A percentile compares a stretch with the other conserved stretches of the same genome.
These are phyloP conservation scores for Gisinianus flammeolus DNA, from an alignment of 2,888 invertebrate genomes.

Conservation along the genomic window DNA sequence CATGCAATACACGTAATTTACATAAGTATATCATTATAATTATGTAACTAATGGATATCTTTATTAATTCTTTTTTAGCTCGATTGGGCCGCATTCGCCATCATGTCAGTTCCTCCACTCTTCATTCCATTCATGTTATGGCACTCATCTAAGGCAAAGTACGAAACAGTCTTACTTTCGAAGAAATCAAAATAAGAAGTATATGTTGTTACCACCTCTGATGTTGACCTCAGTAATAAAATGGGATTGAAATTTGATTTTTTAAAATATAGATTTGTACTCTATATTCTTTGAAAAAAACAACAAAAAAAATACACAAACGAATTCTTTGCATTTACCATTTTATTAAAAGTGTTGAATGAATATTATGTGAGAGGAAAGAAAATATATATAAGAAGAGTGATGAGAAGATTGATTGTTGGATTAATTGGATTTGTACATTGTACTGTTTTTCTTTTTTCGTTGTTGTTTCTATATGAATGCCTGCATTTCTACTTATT, in stretches of 20 bases:
- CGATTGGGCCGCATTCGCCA: slow-evolving; percentile 95
- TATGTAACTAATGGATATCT: no score
- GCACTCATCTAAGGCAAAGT: slow-evolving; percentile 94
- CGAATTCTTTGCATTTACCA: slow-evolving; percentile 28
- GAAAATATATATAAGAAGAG: slow-evolving; percentile 31
- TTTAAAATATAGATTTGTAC: slow-evolving; percentile 27
- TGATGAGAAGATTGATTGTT: no score
- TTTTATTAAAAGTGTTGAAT: slow-evolving; percentile 27
- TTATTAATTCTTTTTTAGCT: slow-evolving; percentile 64
- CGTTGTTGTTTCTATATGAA: no score
- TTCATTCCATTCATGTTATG: slow-evolving; percentile 93
- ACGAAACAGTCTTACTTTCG: slow-evolving; percentile 67
- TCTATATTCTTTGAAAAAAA: slow-evolving; percentile 17
- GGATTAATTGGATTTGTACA: no score
- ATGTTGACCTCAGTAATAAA: slow-evolving; percentile 33
- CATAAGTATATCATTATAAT: background rate
- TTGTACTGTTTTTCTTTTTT: no score
- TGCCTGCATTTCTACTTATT: no score
- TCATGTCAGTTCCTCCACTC: slow-evolving; percentile 94
- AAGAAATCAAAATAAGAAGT: slow-evolving; percentile 56
- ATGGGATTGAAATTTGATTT: slow-evolving; percentile 1
- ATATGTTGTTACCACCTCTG: slow-evolving; percentile 36
- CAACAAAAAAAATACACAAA: no score
- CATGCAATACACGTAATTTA: background rate
- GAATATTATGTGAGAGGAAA: slow-evolving; percentile 11